These are phyloP conservation scores for Bombus consobrinus DNA, from an alignment of 1,140 invertebrate genomes.

Conservation along the genomic window DNA sequence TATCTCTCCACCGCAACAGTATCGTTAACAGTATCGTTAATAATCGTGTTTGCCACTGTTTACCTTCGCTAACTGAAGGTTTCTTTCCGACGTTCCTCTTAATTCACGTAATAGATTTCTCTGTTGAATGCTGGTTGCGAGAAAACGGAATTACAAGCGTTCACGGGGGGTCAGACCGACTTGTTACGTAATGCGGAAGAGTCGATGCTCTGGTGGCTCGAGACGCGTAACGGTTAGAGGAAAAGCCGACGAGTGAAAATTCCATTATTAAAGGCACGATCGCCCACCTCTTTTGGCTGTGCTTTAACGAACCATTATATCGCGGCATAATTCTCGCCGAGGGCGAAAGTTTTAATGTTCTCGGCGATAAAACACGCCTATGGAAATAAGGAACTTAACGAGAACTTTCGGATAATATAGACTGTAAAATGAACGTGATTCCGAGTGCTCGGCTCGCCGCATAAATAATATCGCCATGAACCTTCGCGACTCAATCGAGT, in stretches of 20 bases:
- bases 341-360: conserved; percentile 49
- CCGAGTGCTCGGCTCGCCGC: background rate
- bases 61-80: too few species aligned
- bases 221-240: background rate
- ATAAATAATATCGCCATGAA: conserved; percentile 10
- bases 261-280: conserved; percentile 34
- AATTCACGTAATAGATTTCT: conserved; percentile 46
- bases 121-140: background rate
- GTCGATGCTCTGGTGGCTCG: background rate
- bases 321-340: conserved; percentile 33
- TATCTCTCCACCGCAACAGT: too few species aligned
- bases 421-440: conserved; percentile 50
- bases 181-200: conserved; percentile 48
- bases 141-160: conserved; percentile 33
- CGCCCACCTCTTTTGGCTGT: conserved; percentile 7
- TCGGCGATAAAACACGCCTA: conserved; percentile 47
- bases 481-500: too few species aligned
- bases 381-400: conserved; percentile 43
- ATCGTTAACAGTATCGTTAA: too few species aligned
- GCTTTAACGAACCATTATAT: conserved; percentile 32
- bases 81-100: background rate
- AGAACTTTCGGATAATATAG: conserved; percentile 43
- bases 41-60: background rate
- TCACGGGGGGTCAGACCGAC: background rate
- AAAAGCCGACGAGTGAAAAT: conserved; percentile 14